Conservation (phyloP, 2,113 vertebrate genomes). For the Leptodactylus fuscus region DNA sequence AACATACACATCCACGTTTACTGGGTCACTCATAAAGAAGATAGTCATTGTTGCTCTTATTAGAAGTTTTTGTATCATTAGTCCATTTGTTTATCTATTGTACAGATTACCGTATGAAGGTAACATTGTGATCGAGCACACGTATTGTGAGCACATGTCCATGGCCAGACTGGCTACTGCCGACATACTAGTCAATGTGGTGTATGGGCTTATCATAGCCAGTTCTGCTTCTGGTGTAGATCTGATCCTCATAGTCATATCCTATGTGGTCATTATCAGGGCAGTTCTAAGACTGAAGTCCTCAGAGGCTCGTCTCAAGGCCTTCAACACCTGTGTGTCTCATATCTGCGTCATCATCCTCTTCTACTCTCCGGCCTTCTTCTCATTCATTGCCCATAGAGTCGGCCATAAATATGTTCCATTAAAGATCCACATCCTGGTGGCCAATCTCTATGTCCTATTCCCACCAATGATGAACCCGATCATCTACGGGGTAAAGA, state of each 20-base stretch:
- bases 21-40: neutral
- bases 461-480: conserved; percentile 65
- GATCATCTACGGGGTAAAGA: conserved; percentile 66
- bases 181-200: conserved; percentile 33
- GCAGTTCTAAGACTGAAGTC: conserved; percentile 46
- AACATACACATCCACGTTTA: conserved; percentile 62
- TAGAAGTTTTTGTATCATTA: too few species aligned
- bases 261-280: conserved; percentile 38
- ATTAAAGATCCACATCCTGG: conserved; percentile 61
- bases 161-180: neutral
- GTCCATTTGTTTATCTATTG: too few species aligned
- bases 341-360: conserved; percentile 65
- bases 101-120: too few species aligned
- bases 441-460: conserved; percentile 63
- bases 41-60: too few species aligned
- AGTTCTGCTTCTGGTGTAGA: conserved; percentile 21
- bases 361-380: conserved; percentile 63
- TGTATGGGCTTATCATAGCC: conserved; percentile 38
- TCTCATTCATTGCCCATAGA: conserved; percentile 64
- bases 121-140: too few species aligned
- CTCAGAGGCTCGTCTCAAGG: conserved; percentile 60
- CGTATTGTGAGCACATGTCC: too few species aligned
- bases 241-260: conserved; percentile 17
- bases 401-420: conserved; percentile 61
- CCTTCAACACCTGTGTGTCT: conserved; percentile 63